Conservation (phyloP, 1,140 invertebrate species). For the Bradysia coprophila region DNA sequence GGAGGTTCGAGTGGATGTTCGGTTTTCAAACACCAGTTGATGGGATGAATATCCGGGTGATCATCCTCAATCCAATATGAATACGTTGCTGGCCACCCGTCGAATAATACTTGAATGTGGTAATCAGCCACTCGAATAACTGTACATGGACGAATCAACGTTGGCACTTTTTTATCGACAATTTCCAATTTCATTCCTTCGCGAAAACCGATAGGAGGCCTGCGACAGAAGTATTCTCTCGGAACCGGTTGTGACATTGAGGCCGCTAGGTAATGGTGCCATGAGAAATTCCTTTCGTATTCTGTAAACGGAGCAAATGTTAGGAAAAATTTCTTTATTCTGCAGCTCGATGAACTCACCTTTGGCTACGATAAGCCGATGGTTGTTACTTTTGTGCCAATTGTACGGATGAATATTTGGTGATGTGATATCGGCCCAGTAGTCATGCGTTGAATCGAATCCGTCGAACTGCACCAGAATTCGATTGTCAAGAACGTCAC, state of each 20-base stretch:
- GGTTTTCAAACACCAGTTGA: conserved; percentile 78
- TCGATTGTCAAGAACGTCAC: conserved; percentile 64
- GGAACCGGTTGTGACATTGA: conserved; percentile 60
- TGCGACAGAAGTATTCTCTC: conserved; percentile 61
- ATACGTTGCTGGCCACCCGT: conserved; percentile 75
- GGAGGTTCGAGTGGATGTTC: conserved; percentile 72
- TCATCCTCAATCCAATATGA: conserved; percentile 85
- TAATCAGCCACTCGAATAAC: conserved; percentile 58
- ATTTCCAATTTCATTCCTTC: conserved; percentile 79
- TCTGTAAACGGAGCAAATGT: no score
- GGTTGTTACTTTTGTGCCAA: conserved; percentile 82
- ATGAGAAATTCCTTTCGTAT: no score
- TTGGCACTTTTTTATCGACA: conserved; percentile 59
- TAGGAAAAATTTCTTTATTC: no score
- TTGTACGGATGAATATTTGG: conserved; percentile 88
- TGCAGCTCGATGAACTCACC: no score
- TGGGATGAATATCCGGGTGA: conserved; percentile 74
- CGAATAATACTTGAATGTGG: conserved; percentile 70
- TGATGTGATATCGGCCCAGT: conserved; percentile 76
- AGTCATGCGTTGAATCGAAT: conserved; percentile 87
- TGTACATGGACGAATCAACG: conserved; percentile 69
- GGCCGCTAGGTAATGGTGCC: conserved; percentile 67
- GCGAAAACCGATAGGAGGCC: conserved; percentile 62
- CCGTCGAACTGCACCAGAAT: conserved; percentile 89
- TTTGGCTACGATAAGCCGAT: no score